Evolutionary conservation across 2,797 vertebrate species (phyloP), one percentile per base, ranked within the genome.

Genomic region (Ataeniobius toweri): DNA sequence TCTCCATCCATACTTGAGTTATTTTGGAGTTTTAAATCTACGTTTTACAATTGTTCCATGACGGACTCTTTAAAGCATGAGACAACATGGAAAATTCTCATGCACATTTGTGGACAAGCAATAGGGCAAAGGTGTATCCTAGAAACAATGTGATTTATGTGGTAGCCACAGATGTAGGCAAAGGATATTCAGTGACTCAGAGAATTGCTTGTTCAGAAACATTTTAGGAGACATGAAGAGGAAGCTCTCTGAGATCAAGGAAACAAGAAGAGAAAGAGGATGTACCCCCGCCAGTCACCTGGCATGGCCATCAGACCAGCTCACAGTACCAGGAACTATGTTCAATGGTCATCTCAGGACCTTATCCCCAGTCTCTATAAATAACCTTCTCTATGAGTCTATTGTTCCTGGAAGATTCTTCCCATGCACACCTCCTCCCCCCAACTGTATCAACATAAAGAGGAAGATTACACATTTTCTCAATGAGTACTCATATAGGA

Each of bases 401-500:
- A 91, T 94, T 95, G 92, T 95, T 94, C 89, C 90, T 92, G 82
- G 59, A 89, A 83, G 80, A 48, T 59, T 72, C 76, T 91, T 89
- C 85, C 71, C 89, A 90, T 80, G 73, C 61, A 51, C 13, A 46
- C 67, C 41, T 71, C 73, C 68, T 75, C 65, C 63, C 44, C 31
- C 56, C 28, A 59, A 51, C 28, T 26, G 44, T 68, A n/a, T 78
- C 18, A 14, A 28, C 72, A 83, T 46, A 68, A 82, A 76, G 51
- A 39, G 78, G 81, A 89, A 69, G 85, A 80, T 71, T 56, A 86
- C 70, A 90, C 92, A 90, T 90, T 92, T 86, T 79, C 85, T 79
- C 82, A 79, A 68, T 85, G 78, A 85, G 81, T 78, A 81, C 68
- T 8, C 1, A 0, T 55, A 59, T 83, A 83, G 86, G 80, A 75